phyloP scores from a whole-genome alignment of 1,140 invertebrate species.

The Scaptomyza pallida region DNA sequence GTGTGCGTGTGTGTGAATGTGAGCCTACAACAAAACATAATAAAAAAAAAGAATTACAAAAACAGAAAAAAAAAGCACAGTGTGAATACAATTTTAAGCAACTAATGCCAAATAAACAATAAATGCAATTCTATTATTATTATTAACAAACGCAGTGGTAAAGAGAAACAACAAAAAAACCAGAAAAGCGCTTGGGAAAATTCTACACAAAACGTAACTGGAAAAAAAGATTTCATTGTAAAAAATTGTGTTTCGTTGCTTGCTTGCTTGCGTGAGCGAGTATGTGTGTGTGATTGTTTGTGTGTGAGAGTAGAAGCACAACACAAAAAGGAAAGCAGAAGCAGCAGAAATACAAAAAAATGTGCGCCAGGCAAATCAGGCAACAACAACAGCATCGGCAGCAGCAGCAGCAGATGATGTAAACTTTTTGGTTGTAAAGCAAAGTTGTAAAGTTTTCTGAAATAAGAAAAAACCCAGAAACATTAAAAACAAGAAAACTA shows the following conservation, averaged over 20 bases:
- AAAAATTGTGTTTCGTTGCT: conserved; percentile 52
- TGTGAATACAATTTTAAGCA: conserved; percentile 29
- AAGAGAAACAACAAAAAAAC: conserved; percentile 18
- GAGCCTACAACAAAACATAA: conserved; percentile 55
- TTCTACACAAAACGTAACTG: conserved; percentile 48
- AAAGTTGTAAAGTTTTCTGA: conserved; percentile 34
- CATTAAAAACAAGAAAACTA: conserved; percentile 24
- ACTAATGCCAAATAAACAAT: conserved; percentile 40
- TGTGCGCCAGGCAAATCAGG: conserved; percentile 39
- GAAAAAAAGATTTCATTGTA: conserved; percentile 50
- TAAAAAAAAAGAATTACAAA: conserved; percentile 48
- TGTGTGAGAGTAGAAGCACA: conserved; percentile 45
- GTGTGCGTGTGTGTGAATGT: conserved; percentile 57
- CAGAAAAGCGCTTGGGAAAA: conserved; percentile 36
- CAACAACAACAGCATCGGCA: conserved; percentile 26
- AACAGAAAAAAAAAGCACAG: conserved; percentile 23
- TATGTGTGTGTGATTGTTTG: conserved; percentile 32
- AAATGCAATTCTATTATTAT: conserved; percentile 36
- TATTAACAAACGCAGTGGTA: conserved; percentile 24
- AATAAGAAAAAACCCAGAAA: conserved; percentile 16
- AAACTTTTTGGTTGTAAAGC: conserved; percentile 64
- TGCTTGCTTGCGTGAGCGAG: conserved; percentile 38
- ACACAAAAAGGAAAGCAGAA: conserved; percentile 61
- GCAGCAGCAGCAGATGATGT: conserved; percentile 72
- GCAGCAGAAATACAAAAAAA: conserved; percentile 47